These are phyloP conservation scores for Diuraphis noxia DNA, from an alignment of 1,140 invertebrate genomes.

Conservation along the genomic window DNA sequence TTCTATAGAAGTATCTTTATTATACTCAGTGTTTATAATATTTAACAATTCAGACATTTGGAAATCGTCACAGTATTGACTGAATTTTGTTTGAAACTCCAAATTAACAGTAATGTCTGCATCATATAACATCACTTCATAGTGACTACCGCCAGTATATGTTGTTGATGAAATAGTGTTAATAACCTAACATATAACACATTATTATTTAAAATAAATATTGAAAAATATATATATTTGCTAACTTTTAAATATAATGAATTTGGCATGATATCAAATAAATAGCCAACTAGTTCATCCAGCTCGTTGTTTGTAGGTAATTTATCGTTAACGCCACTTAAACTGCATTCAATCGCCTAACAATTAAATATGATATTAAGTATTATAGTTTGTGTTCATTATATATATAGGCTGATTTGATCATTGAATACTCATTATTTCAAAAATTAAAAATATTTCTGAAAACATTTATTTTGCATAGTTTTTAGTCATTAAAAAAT, in stretches of 20 bases:
- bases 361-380: not conserved
- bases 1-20: not conserved
- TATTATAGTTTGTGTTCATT: too few relatives aligned
- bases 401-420: not conserved
- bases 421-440: too few relatives aligned
- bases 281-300: not conserved
- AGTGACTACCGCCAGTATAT: constrained; percentile 15
- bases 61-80: not conserved
- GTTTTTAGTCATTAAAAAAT: too few relatives aligned
- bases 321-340: not conserved
- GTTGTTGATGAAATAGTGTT: not conserved
- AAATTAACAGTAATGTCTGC: not conserved
- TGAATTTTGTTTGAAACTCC: not conserved
- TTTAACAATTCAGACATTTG: not conserved
- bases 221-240: not conserved
- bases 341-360: constrained; percentile 8
- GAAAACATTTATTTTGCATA: too few relatives aligned
- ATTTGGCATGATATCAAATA: not conserved
- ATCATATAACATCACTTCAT: constrained; percentile 33
- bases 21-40: not conserved
- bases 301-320: not conserved
- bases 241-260: not conserved
- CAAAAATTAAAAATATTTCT: too few relatives aligned
- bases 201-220: not conserved
- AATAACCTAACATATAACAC: not conserved